These are phyloP conservation scores for Nasalis larvatus DNA, from an alignment of 2,113 vertebrate species.

Conservation along the genomic window DNA sequence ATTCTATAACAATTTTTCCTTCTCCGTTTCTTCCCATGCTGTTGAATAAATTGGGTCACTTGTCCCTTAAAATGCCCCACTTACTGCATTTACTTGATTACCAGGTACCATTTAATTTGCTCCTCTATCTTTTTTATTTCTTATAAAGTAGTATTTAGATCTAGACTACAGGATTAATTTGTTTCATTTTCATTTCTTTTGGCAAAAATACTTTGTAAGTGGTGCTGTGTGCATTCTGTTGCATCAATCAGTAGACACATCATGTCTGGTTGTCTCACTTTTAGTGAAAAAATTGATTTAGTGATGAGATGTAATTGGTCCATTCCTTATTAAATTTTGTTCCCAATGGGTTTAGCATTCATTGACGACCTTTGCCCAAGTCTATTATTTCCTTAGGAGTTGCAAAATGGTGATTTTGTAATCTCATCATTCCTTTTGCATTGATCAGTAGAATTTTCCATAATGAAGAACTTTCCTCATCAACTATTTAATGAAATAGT, in stretches of 20 bases:
- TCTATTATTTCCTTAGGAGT: not conserved
- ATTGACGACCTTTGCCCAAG: not conserved
- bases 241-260: not conserved
- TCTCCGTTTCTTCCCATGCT: not conserved
- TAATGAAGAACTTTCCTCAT: not conserved
- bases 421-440: not conserved
- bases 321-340: not conserved
- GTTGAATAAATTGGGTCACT: not conserved
- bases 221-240: not conserved
- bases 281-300: not conserved
- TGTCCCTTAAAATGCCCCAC: not conserved
- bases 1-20: not conserved
- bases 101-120: not conserved
- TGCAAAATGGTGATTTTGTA: not conserved
- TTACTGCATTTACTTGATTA: not conserved
- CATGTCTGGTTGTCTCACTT: not conserved
- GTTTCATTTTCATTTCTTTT: constrained; percentile 25
- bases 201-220: not conserved
- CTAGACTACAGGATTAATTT: not conserved
- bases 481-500: not conserved
- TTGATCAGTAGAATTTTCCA: not conserved
- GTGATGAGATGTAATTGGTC: not conserved
- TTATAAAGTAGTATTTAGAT: not conserved
- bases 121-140: not conserved
- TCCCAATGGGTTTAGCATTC: not conserved